A percentile compares a stretch with the other conserved stretches of the same genome.
These are phyloP conservation scores for Perca fluviatilis DNA, from an alignment of 2,113 vertebrate genomes.

Conservation along the genomic window DNA sequence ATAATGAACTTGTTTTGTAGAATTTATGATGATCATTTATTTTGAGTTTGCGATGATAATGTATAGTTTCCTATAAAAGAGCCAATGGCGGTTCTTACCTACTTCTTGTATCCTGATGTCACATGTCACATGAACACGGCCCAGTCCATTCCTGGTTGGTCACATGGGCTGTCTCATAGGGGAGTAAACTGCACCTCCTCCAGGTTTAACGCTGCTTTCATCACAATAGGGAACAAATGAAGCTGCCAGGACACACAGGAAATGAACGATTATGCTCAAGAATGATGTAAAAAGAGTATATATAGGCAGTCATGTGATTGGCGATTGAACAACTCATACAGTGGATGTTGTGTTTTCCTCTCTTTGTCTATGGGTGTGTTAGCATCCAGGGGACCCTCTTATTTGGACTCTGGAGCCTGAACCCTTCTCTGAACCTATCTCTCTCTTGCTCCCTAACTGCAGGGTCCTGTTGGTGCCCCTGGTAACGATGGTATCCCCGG, in stretches of 20 bases:
- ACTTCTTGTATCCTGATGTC: constrained; percentile 29
- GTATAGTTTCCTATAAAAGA: not conserved
- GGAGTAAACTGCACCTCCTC: not conserved
- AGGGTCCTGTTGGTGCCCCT: constrained; percentile 89
- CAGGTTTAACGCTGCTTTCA: constrained; percentile 10
- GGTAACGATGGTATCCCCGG: constrained; percentile 94
- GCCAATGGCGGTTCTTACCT: not conserved
- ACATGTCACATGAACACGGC: constrained; percentile 42
- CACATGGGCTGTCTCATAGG: not conserved
- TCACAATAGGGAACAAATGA: not conserved
- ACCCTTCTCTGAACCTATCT: not conserved
- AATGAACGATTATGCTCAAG: not conserved
- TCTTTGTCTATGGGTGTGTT: not conserved
- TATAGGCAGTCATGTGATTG: not conserved
- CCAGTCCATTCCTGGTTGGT: not conserved
- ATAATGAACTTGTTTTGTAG: not conserved
- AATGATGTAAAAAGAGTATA: not conserved
- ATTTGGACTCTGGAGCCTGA: constrained; percentile 13
- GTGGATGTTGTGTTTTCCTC: not conserved
- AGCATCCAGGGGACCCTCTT: not conserved
- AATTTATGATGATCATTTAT: not conserved
- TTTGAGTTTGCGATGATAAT: not conserved
- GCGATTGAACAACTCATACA: not conserved
- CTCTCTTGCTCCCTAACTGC: constrained; percentile 7
- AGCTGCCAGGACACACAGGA: constrained; percentile 28